Evolutionary conservation across 1,140 invertebrate species (phyloP), one percentile per base, ranked within the genome.

Genomic region (Pygmarrhopalites habei): DNA sequence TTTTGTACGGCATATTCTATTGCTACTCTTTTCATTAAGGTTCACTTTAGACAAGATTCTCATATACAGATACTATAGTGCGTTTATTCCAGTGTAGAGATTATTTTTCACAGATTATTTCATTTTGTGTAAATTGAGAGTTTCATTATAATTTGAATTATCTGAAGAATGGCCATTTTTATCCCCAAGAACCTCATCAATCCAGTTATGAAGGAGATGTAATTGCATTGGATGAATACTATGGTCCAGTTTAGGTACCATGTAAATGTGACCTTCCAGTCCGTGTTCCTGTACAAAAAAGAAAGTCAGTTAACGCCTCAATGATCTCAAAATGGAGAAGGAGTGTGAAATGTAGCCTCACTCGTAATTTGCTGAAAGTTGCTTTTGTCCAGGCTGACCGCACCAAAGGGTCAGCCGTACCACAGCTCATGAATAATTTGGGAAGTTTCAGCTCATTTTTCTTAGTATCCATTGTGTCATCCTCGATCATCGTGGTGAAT

Each of bases 181-280:
- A 59, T 25, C 44, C 12, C 29, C 32, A 1, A 67, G 58, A 21
- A 64, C 51, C 14, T 62, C 59, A 25, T 73, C 65, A 62, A 83
- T 78, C 81, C 81, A 83, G 19, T 78, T 65, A 30, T 79, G 74
- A 21, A 83, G 66, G 17, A 77, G 71, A 46, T 73, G 39, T 12
- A 84, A 58, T 67, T 83, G 79, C 0, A 68, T 69, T 32, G 72
- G 74, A 58, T 76, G 79, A 32, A 84, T 67, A 66, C 81, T 81
- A 66, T 85, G 83, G n/a, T 80, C 66, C 1, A 77, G 74, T 66
- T 79, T 78, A 15, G 73, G 69, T 14, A 83, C 46, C 1, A 75
- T 67, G 7, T 74, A 70, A 71, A 83, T 83, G 63, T 79, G 74
- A 1, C 74, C 79, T 26, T 76, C 72, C 0, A 84, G 77, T 4